Evolutionary conservation across 2,797 vertebrate genomes (phyloP).

Genomic region (Prunella strophiata): DNA sequence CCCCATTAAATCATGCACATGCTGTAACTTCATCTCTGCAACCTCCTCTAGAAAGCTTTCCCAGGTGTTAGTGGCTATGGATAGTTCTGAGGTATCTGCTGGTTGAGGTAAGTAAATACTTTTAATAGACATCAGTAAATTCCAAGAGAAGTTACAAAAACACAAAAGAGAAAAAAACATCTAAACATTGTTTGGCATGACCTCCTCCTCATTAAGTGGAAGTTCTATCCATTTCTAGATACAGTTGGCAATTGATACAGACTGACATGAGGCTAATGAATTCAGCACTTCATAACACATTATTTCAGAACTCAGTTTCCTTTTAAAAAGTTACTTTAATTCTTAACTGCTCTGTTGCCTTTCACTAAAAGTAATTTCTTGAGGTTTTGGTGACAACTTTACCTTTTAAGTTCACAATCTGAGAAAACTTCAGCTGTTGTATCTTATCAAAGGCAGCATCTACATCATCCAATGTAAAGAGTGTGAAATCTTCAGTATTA

Average conservation of each 20-base stretch:
- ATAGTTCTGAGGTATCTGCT: neutral
- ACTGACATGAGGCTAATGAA: neutral
- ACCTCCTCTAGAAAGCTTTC: neutral
- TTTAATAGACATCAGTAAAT: neutral
- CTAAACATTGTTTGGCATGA: neutral
- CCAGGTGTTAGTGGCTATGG: neutral
- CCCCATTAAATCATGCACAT: neutral
- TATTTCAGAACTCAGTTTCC: neutral
- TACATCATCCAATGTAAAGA: slow-evolving; percentile 96
- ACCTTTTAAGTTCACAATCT: slow-evolving; percentile 99
- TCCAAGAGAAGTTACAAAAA: neutral
- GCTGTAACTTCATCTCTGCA: neutral
- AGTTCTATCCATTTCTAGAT: neutral
- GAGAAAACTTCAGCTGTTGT: slow-evolving; percentile 97
- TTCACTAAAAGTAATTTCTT: neutral
- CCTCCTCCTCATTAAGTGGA: neutral
- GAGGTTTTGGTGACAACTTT: neutral
- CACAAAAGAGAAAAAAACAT: neutral
- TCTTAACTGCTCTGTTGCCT: neutral
- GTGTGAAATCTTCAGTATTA: slow-evolving; percentile 95
- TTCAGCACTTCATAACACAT: neutral
- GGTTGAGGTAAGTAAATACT: neutral
- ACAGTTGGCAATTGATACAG: neutral
- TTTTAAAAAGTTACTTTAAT: neutral
- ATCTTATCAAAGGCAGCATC: slow-evolving; percentile 99